Evolutionary conservation across 2,113 vertebrate genomes (phyloP).

Genomic region (Athene cunicularia): DNA sequence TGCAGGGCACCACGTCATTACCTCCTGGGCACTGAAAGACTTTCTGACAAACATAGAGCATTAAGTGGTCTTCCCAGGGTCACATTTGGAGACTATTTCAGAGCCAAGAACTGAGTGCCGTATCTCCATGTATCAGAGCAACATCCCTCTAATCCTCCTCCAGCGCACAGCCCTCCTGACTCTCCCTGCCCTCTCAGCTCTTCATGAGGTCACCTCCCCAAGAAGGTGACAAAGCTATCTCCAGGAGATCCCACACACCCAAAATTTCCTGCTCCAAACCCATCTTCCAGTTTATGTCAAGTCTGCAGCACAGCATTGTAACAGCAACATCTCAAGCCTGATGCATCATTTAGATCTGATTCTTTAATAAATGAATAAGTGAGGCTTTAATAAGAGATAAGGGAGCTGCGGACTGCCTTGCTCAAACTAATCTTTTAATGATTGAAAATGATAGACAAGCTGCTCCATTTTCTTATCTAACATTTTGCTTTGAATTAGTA

Average conservation of each 20-base stretch:
- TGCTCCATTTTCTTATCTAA: conserved; percentile 25
- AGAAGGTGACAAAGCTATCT: not conserved
- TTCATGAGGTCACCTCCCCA: not conserved
- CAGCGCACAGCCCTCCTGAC: not conserved
- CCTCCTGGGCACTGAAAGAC: not conserved
- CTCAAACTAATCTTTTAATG: conserved; percentile 32
- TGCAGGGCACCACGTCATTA: accelerated
- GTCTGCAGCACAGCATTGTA: not conserved
- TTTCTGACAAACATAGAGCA: not conserved
- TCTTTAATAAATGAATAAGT: conserved; percentile 33
- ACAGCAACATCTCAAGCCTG: not conserved
- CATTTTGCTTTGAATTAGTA: conserved; percentile 53
- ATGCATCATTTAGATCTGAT: not conserved
- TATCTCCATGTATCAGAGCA: not conserved
- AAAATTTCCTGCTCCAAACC: not conserved
- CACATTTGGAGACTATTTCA: not conserved
- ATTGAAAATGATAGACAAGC: conserved; percentile 29
- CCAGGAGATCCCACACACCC: not conserved
- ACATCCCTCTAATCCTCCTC: accelerated
- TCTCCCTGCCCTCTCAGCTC: not conserved
- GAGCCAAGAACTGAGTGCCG: not conserved
- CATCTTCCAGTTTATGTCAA: not conserved
- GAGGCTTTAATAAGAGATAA: conserved; percentile 33
- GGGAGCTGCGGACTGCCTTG: not conserved
- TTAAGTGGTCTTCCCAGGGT: not conserved